A percentile compares a stretch with the other conserved stretches of the same genome.
Conservation (phyloP, 92 coral and sea anemone genomes). For the Porites evermanni region DNA sequence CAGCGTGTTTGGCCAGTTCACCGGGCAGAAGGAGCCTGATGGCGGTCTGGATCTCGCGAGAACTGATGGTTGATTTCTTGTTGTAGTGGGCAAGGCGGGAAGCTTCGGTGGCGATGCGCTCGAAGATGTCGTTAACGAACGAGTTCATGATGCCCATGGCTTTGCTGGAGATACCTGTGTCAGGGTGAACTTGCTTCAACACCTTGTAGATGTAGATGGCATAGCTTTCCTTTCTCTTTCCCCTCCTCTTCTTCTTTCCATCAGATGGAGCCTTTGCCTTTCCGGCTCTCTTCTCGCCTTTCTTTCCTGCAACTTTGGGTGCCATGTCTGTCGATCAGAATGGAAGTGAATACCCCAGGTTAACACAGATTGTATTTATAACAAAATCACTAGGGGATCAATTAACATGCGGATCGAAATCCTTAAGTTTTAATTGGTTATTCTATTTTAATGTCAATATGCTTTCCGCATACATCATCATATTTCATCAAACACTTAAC, state of each 20-base stretch:
- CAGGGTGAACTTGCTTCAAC: slow-evolving; percentile 73
- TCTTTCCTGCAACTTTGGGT: no score
- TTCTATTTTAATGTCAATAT: no score
- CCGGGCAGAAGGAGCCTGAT: slow-evolving; percentile 79
- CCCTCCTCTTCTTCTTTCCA: background rate
- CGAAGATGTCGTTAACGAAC: slow-evolving; percentile 80
- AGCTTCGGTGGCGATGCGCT: slow-evolving; percentile 84
- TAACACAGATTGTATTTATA: no score
- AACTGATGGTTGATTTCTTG: slow-evolving; percentile 84
- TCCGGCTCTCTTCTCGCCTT: no score
- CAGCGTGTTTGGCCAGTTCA: slow-evolving; percentile 87
- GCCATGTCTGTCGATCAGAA: no score
- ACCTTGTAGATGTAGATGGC: slow-evolving; percentile 34
- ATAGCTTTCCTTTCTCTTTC: slow-evolving; percentile 27
- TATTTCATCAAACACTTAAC: no score
- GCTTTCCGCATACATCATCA: no score
- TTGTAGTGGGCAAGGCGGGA: slow-evolving; percentile 88
- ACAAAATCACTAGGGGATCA: no score
- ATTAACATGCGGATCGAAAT: no score
- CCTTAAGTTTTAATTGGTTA: no score
- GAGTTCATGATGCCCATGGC: slow-evolving; percentile 90
- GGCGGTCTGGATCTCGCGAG: slow-evolving; percentile 89
- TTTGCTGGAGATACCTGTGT: slow-evolving; percentile 89
- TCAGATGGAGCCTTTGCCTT: no score
- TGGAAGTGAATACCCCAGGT: no score